phyloP scores from a whole-genome alignment of 2,888 invertebrate genomes.

The Tromatobia lineatoria region DNA sequence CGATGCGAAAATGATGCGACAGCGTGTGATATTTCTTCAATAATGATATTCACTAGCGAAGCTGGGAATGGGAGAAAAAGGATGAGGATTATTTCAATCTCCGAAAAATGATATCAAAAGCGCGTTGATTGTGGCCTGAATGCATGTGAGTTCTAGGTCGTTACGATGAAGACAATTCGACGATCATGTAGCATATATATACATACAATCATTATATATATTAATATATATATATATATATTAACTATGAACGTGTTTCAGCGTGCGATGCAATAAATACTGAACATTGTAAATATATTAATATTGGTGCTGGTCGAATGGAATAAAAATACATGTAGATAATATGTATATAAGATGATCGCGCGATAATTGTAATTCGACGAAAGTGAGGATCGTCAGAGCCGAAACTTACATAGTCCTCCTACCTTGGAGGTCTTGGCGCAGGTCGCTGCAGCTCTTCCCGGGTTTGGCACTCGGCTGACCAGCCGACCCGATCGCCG shows the following conservation, averaged over 20 bases:
- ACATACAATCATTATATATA: conserved; percentile 22
- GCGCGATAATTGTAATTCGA: conserved; percentile 49
- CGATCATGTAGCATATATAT: conserved; percentile 48
- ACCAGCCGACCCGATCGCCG: conserved; percentile 71
- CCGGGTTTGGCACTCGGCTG: conserved; percentile 80
- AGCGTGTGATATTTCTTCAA: no score
- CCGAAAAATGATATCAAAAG: conserved; percentile 30
- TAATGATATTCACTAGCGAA: no score
- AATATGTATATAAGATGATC: conserved; percentile 9
- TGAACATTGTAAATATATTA: not conserved
- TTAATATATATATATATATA: conserved; percentile 13
- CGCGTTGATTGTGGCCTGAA: conserved; percentile 60
- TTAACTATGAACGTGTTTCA: conserved; percentile 41
- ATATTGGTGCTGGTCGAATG: conserved; percentile 51
- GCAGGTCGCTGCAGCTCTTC: conserved; percentile 84
- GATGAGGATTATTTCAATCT: not conserved
- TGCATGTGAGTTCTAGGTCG: conserved; percentile 65
- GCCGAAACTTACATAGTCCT: conserved; percentile 92
- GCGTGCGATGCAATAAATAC: conserved; percentile 54
- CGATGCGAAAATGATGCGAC: no score
- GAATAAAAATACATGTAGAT: conserved; percentile 30
- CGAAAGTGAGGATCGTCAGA: conserved; percentile 83
- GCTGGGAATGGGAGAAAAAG: not conserved
- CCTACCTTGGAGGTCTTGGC: conserved; percentile 88
- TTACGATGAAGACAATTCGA: conserved; percentile 64